A percentile compares a stretch with the other conserved stretches of the same genome.
phyloP scores from a whole-genome alignment of 53 echinoderm and acorn worm species.

The Luidia sarsii region DNA sequence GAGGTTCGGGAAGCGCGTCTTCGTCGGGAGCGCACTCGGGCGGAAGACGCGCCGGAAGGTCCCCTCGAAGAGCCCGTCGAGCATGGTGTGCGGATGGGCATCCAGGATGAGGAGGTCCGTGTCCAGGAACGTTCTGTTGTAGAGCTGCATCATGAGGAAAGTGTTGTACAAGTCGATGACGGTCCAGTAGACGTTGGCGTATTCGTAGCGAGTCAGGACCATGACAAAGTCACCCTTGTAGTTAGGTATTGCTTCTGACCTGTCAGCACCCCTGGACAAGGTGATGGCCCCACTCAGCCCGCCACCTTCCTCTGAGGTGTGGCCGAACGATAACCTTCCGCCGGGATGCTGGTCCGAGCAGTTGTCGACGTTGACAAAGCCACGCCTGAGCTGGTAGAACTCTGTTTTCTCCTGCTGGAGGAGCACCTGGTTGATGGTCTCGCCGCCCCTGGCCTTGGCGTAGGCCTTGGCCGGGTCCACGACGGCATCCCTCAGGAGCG shows the following conservation, averaged over 20 bases:
- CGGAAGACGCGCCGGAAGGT: conserved; percentile 38
- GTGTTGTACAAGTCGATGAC: conserved; percentile 50
- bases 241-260: neutral
- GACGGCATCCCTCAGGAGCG: conserved; percentile 15
- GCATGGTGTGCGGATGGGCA: conserved; percentile 35
- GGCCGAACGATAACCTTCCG: neutral
- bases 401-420: conserved; percentile 22
- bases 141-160: conserved; percentile 52
- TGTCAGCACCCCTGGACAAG: neutral
- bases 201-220: conserved; percentile 35
- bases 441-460: conserved; percentile 13
- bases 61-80: conserved; percentile 26
- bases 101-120: conserved; percentile 42
- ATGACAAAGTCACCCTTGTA: conserved; percentile 54
- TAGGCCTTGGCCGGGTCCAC: conserved; percentile 11
- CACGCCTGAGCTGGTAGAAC: conserved; percentile 29
- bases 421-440: conserved; percentile 15
- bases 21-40: neutral
- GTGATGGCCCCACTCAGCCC: neutral
- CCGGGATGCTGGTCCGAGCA: conserved; percentile 24
- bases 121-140: conserved; percentile 34
- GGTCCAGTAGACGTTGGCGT: conserved; percentile 57
- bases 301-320: neutral
- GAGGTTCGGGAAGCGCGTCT: conserved; percentile 32
- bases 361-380: conserved; percentile 16